Percentiles rank a stretch among this genome's conserved stretches.
Conservation (phyloP, 2,113 vertebrate species). For the Takifugu bimaculatus region DNA sequence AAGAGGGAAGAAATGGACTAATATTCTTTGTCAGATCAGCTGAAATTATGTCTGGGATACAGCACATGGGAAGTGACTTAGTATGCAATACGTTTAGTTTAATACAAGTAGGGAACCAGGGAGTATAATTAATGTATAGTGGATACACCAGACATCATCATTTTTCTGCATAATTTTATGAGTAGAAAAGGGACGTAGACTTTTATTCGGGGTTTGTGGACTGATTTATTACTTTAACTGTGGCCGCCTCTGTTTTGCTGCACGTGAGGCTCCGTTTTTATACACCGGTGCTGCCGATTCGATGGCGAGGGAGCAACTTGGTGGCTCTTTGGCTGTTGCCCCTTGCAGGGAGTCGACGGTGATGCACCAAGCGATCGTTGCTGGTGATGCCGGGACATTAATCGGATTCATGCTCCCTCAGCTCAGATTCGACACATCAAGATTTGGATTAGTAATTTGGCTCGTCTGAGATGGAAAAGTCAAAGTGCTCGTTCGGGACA, state of each 20-base stretch:
- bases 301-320: not conserved
- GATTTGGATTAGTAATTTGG: too few relatives aligned
- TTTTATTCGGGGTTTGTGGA: not conserved
- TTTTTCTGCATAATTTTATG: not conserved
- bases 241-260: not conserved
- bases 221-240: not conserved
- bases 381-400: too few relatives aligned
- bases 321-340: too few relatives aligned
- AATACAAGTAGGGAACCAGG: not conserved
- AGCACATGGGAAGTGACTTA: not conserved
- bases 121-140: not conserved
- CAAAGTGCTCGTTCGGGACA: too few relatives aligned
- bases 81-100: not conserved
- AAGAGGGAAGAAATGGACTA: too few relatives aligned
- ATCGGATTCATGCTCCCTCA: too few relatives aligned
- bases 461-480: too few relatives aligned
- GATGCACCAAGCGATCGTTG: too few relatives aligned
- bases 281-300: not conserved
- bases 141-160: not conserved
- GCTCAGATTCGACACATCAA: too few relatives aligned
- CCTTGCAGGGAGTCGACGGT: too few relatives aligned
- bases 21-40: not conserved
- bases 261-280: not conserved
- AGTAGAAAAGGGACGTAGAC: not conserved
- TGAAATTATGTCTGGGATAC: not conserved